Evolutionary conservation across 2,113 vertebrate species (phyloP).

Genomic region (Xiphophorus maculatus): DNA sequence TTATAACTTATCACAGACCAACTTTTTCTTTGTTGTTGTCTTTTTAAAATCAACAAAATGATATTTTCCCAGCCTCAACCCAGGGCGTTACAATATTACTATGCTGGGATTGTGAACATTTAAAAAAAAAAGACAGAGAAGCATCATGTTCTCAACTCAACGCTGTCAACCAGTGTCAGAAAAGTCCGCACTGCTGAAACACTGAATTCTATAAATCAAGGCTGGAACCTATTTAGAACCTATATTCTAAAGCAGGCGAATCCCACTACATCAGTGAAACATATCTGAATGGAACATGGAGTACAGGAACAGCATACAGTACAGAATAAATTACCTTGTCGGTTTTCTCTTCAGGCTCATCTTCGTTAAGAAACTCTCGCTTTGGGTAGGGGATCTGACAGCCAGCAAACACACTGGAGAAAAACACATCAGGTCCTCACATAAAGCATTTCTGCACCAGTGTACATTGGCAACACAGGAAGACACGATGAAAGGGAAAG

Average conservation of each 20-base stretch:
- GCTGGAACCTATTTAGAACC: too few species aligned
- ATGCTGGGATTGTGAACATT: neutral
- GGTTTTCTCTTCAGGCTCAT: slow-evolving; percentile 96
- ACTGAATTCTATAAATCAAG: too few species aligned
- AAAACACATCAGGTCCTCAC: slow-evolving; percentile 21
- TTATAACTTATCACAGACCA: too few species aligned
- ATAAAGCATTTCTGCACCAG: neutral
- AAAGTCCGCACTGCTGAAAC: too few species aligned
- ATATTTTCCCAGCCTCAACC: neutral
- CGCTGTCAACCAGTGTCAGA: too few species aligned
- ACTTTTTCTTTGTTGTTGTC: too few species aligned
- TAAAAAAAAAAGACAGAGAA: neutral
- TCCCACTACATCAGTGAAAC: too few species aligned
- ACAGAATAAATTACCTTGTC: slow-evolving; percentile 86
- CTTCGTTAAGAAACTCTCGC: slow-evolving; percentile 97
- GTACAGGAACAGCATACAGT: too few species aligned
- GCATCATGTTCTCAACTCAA: neutral
- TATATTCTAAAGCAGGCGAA: too few species aligned
- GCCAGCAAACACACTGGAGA: slow-evolving; percentile 93
- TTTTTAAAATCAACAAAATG: neutral
- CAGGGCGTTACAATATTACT: too few species aligned
- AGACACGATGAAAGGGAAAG: neutral
- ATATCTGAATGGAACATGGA: too few species aligned
- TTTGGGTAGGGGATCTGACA: slow-evolving; percentile 99
- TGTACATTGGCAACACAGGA: neutral